These are phyloP conservation scores for Vanessa tameamea DNA, from an alignment of 1,140 invertebrate genomes.

Conservation along the genomic window DNA sequence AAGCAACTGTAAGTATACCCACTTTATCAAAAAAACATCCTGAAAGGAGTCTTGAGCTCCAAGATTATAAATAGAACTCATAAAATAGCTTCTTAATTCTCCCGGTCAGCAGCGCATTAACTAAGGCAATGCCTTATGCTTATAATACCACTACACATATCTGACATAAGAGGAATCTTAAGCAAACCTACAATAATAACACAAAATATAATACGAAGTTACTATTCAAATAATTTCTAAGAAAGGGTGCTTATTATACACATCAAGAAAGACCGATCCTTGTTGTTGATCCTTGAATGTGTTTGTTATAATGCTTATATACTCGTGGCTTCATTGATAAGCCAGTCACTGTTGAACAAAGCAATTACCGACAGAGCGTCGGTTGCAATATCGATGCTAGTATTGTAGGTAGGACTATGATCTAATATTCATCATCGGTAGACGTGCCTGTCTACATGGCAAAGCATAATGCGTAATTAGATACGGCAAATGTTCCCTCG, in stretches of 20 bases:
- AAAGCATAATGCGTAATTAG: slow-evolving; percentile 77
- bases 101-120: no score
- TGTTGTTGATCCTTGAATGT: background rate
- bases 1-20: no score
- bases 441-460: slow-evolving; percentile 70
- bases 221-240: background rate
- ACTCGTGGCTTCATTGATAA: background rate
- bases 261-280: background rate
- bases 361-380: slow-evolving; percentile 61
- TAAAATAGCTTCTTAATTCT: no score
- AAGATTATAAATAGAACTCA: no score
- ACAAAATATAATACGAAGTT: background rate
- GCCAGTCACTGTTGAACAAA: slow-evolving; percentile 44
- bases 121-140: no score
- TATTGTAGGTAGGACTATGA: slow-evolving; percentile 61
- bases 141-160: no score
- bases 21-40: no score
- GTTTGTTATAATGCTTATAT: background rate
- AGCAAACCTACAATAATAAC: no score
- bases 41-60: no score
- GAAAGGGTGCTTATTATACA: no score
- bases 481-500: slow-evolving; percentile 70
- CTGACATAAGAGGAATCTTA: no score
- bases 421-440: slow-evolving; percentile 77
- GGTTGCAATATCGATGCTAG: slow-evolving; percentile 62